phyloP scores from a whole-genome alignment of 37 sponge, comb jelly and placozoan species.

The Hormiphora californensis region DNA sequence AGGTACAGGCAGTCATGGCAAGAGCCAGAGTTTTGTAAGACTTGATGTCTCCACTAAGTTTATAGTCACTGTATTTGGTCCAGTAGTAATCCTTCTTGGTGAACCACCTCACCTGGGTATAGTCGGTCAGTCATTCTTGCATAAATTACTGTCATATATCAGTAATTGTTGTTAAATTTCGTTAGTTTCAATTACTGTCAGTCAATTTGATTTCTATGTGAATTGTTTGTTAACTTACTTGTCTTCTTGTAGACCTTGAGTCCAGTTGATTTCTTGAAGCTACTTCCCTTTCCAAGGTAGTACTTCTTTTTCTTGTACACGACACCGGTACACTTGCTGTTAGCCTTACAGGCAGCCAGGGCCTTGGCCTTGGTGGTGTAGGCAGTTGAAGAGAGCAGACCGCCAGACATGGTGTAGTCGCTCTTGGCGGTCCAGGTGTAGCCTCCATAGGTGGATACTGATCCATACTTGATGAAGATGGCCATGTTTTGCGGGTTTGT shows the following conservation, averaged over 20 bases:
- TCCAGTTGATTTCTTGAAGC: neutral
- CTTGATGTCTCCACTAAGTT: neutral
- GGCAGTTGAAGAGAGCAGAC: neutral
- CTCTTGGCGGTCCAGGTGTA: neutral
- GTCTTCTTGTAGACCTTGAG: neutral
- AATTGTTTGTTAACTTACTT: too few species aligned
- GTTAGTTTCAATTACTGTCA: neutral
- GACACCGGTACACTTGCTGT: neutral
- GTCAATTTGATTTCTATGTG: too few species aligned
- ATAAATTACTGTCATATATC: too few species aligned
- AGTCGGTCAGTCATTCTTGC: too few species aligned
- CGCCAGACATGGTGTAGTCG: neutral
- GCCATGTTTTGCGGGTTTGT: neutral
- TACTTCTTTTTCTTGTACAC: neutral
- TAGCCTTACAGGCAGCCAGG: neutral
- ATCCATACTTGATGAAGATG: neutral
- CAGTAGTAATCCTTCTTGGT: neutral
- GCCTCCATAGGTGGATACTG: neutral
- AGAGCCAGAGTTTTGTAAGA: neutral
- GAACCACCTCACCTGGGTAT: too few species aligned
- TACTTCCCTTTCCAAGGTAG: neutral
- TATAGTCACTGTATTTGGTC: neutral
- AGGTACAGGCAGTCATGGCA: neutral
- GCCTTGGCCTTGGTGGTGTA: neutral
- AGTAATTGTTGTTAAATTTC: too few species aligned